Evolutionary conservation across 2,113 vertebrate genomes (phyloP).

Genomic region (Lagopus muta): DNA sequence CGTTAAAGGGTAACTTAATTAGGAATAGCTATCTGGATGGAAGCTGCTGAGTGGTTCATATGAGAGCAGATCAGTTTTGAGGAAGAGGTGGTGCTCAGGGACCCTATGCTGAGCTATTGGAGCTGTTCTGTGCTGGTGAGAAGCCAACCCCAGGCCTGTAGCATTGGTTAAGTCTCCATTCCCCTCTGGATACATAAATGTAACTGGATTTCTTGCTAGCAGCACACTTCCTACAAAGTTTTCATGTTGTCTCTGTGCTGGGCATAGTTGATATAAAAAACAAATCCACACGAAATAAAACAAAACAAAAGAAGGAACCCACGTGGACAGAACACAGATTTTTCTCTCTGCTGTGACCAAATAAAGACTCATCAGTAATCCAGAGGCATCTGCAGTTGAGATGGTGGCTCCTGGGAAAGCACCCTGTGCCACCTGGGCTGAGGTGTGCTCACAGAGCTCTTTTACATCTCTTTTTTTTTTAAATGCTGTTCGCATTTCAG

Average conservation of each 20-base stretch:
- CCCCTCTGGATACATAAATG: too few relatives aligned
- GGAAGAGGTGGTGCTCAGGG: background rate
- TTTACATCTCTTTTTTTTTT: background rate
- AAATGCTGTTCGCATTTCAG: background rate
- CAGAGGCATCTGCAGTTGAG: conserved; percentile 20
- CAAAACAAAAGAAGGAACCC: too few relatives aligned
- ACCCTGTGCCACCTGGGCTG: background rate
- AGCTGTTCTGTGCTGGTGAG: background rate
- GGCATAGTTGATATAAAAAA: too few relatives aligned
- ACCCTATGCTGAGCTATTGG: background rate
- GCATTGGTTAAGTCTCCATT: too few relatives aligned
- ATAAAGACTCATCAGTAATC: background rate
- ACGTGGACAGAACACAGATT: too few relatives aligned
- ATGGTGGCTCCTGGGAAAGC: background rate
- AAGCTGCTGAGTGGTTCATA: background rate
- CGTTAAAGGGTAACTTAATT: background rate
- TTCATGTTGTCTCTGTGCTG: too few relatives aligned
- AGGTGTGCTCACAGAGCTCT: background rate
- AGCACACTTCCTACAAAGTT: too few relatives aligned
- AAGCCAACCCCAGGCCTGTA: too few relatives aligned
- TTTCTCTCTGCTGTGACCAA: too few relatives aligned
- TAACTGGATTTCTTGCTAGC: too few relatives aligned
- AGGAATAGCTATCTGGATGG: background rate
- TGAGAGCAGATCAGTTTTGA: background rate
- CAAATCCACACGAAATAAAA: too few relatives aligned